phyloP scores from a whole-genome alignment of 2,113 vertebrate species.

The Charadrius vociferus region DNA sequence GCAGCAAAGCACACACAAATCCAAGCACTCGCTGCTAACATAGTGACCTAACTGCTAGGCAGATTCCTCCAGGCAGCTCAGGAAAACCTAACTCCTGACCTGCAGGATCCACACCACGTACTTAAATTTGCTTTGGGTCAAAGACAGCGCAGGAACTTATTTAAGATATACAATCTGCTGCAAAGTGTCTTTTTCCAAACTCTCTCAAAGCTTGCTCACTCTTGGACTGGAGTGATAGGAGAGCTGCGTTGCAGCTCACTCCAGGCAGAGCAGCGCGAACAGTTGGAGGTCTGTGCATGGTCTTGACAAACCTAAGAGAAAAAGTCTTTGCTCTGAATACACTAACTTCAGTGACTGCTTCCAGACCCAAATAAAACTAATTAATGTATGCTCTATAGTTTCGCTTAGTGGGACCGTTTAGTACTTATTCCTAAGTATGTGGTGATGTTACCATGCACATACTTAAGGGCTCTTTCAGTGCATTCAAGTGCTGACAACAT shows the following conservation, averaged over 20 bases:
- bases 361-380: not conserved
- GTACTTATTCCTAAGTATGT: fast-evolving
- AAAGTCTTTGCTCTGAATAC: not conserved
- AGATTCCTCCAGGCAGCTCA: not conserved
- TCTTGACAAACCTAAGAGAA: not conserved
- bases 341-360: not conserved
- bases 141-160: not conserved
- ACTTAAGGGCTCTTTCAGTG: not conserved
- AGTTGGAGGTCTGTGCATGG: fast-evolving
- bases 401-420: not conserved
- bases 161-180: not conserved
- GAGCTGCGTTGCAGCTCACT: not conserved
- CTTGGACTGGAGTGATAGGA: not conserved
- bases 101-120: not conserved
- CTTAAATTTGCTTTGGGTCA: not conserved
- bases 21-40: not conserved
- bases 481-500: not conserved
- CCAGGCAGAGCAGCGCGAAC: not conserved
- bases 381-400: not conserved
- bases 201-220: not conserved
- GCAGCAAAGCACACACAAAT: not conserved
- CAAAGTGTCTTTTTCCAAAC: not conserved
- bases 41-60: not conserved
- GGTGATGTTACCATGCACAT: fast-evolving
- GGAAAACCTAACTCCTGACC: not conserved